These are phyloP conservation scores for Delia radicum DNA, from an alignment of 1,140 invertebrate genomes.

Conservation along the genomic window DNA sequence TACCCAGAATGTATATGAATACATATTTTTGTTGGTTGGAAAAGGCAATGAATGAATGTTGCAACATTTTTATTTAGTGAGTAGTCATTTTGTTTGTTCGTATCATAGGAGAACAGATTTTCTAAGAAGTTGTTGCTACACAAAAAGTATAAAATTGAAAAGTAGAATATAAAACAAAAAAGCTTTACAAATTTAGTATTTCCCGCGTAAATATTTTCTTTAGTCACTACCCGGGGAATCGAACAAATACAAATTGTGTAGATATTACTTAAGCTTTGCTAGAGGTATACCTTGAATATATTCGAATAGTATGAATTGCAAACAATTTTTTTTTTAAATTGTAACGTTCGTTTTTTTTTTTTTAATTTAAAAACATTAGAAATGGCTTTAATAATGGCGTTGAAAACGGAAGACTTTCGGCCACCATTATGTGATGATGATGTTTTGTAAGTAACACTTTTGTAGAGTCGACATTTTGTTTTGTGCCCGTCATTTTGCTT, in stretches of 20 bases:
- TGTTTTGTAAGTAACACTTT: constrained; percentile 10
- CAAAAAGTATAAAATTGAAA: not conserved
- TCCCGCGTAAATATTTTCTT: no score
- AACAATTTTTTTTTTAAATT: not conserved
- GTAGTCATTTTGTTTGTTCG: constrained; percentile 56
- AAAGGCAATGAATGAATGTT: constrained; percentile 24
- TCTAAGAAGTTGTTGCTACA: not conserved
- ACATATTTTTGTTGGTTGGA: no score
- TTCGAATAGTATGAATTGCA: no score
- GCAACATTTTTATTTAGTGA: constrained; percentile 42
- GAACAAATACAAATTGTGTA: no score
- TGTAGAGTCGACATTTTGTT: constrained; percentile 51
- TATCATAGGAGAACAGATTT: constrained; percentile 51
- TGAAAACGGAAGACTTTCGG: not conserved
- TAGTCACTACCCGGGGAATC: not conserved
- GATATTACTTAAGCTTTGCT: no score
- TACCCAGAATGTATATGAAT: no score
- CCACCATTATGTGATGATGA: not conserved
- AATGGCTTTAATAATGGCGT: not conserved
- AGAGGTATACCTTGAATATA: no score
- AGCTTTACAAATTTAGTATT: no score
- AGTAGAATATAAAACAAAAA: not conserved
- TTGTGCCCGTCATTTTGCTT: constrained; percentile 57
- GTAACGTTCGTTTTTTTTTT: not conserved
- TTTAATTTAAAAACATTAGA: not conserved